Conservation (phyloP, 1,140 invertebrate species). For the Copidosoma floridanum region DNA sequence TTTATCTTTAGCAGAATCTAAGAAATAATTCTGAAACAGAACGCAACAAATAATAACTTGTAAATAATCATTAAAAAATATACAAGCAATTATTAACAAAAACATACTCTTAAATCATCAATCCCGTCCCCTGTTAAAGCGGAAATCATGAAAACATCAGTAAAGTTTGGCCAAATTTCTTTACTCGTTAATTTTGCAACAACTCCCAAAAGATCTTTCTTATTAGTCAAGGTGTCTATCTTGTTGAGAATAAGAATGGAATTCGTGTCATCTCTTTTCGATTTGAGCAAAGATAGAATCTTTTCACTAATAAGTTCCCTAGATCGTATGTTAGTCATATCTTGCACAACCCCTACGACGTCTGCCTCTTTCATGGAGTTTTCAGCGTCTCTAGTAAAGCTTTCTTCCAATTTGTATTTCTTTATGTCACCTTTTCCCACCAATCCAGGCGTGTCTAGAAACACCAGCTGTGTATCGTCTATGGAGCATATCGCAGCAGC, state of each 20-base stretch:
- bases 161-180: slow-evolving; percentile 73
- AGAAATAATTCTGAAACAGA: slow-evolving; percentile 71
- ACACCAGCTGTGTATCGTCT: slow-evolving; percentile 80
- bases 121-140: slow-evolving; percentile 78
- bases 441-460: slow-evolving; percentile 84
- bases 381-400: slow-evolving; percentile 67
- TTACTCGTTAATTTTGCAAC: slow-evolving; percentile 68
- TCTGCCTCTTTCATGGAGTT: slow-evolving; percentile 71
- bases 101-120: slow-evolving; percentile 67
- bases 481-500: slow-evolving; percentile 71
- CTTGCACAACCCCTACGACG: slow-evolving; percentile 82
- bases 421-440: slow-evolving; percentile 66
- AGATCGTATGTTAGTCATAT: slow-evolving; percentile 71
- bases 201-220: slow-evolving; percentile 70
- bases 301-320: slow-evolving; percentile 67
- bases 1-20: slow-evolving; percentile 62
- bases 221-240: slow-evolving; percentile 78
- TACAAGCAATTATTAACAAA: neutral
- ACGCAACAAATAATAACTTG: neutral
- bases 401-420: slow-evolving; percentile 66
- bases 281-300: slow-evolving; percentile 68
- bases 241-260: slow-evolving; percentile 88
- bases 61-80: neutral
- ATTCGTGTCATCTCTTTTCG: slow-evolving; percentile 60
- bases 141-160: slow-evolving; percentile 86